phyloP scores from a whole-genome alignment of 2,113 vertebrate species.

The Carlito syrichta region DNA sequence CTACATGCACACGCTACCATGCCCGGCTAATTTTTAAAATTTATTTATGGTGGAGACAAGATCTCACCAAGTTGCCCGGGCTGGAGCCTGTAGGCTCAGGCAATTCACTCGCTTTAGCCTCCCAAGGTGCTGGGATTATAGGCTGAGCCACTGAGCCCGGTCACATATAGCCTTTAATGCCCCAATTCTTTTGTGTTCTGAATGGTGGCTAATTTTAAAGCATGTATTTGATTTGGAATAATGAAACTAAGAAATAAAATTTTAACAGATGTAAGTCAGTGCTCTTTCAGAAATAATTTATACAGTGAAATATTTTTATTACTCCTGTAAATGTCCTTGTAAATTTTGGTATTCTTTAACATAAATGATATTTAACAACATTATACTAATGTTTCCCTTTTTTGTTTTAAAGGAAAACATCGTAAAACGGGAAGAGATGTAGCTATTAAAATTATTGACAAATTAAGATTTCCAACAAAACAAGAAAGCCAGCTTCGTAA shows the following conservation, averaged over 20 bases:
- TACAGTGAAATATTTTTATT: slow-evolving; percentile 27
- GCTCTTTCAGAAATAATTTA: background rate
- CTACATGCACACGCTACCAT: no score
- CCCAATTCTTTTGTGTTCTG: background rate
- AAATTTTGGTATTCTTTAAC: background rate
- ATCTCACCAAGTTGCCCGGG: no score
- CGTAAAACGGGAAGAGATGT: slow-evolving; percentile 98
- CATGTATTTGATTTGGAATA: background rate
- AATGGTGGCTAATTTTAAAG: slow-evolving; percentile 1
- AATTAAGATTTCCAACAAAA: slow-evolving; percentile 97
- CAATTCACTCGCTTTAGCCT: no score
- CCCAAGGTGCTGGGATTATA: no score
- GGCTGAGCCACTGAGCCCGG: no score
- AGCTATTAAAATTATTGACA: slow-evolving; percentile 99
- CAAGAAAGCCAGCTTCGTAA: slow-evolving; percentile 98
- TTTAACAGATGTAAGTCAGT: background rate
- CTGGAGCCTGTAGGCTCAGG: no score
- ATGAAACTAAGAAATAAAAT: background rate
- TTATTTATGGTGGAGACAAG: no score
- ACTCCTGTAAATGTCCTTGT: background rate
- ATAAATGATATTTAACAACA: background rate
- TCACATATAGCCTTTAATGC: background rate
- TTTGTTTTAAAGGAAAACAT: slow-evolving; percentile 91
- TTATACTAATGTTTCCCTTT: slow-evolving; percentile 27
- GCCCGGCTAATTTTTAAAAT: no score